Evolutionary conservation across 2,797 vertebrate genomes (phyloP).

Genomic region (Brachyrhaphis roseni): DNA sequence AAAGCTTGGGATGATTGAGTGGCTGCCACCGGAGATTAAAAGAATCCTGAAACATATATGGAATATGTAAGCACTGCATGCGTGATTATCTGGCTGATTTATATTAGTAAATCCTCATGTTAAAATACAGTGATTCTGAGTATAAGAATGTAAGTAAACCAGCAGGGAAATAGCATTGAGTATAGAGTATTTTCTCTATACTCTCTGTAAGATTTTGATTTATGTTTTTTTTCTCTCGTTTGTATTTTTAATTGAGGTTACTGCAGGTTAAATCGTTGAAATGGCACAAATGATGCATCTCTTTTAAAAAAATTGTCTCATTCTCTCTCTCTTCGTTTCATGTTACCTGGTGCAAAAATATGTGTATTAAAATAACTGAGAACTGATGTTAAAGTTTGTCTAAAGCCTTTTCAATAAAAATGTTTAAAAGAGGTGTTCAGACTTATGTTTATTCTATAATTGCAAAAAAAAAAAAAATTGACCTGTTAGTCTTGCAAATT

Average conservation of each 20-base stretch:
- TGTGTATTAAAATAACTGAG: neutral
- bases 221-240: neutral
- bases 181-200: neutral
- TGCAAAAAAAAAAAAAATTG: neutral
- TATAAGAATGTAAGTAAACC: neutral
- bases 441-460: neutral
- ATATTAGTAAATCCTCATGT: neutral
- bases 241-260: neutral
- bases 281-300: neutral
- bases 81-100: neutral
- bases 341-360: neutral
- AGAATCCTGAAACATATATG: too few relatives aligned
- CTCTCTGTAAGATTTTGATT: neutral
- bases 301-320: neutral
- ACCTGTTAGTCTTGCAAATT: neutral
- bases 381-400: neutral
- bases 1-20: too few relatives aligned
- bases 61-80: neutral
- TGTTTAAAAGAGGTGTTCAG: neutral
- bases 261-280: neutral
- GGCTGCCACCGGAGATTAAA: too few relatives aligned
- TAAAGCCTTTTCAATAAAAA: neutral
- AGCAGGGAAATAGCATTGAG: neutral
- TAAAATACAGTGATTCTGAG: too few relatives aligned
- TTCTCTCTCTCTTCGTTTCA: neutral